phyloP scores from a whole-genome alignment of 2,797 vertebrate genomes.

The Emydoidea blandingii region DNA sequence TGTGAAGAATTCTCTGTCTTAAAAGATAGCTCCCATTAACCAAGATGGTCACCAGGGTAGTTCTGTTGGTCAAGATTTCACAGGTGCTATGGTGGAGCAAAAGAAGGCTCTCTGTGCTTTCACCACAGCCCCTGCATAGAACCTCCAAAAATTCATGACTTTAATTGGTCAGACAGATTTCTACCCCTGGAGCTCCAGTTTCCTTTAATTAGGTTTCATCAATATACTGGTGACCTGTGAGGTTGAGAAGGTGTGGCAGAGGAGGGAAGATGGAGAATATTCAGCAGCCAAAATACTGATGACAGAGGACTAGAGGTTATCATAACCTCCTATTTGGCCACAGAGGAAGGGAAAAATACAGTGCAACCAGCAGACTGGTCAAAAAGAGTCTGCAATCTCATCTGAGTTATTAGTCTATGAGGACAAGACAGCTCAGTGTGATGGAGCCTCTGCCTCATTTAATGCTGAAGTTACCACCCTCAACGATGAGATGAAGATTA shows the following conservation, averaged over 20 bases:
- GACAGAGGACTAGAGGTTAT: neutral
- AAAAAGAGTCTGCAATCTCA: neutral
- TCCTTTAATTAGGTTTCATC: neutral
- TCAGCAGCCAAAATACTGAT: neutral
- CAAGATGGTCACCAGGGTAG: neutral
- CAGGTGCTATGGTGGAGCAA: neutral
- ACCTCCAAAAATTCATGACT: neutral
- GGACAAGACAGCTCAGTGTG: neutral
- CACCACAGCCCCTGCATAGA: neutral
- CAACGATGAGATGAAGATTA: neutral
- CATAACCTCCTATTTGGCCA: neutral
- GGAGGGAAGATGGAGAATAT: neutral
- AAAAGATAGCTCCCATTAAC: neutral
- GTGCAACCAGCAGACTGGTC: neutral
- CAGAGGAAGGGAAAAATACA: neutral
- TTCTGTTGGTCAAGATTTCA: slow-evolving; percentile 16
- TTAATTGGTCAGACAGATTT: neutral
- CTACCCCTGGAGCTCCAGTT: neutral
- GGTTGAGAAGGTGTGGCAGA: neutral
- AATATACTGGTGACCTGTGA: neutral
- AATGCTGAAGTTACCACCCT: neutral
- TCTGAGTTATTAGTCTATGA: neutral
- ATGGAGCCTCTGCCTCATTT: neutral
- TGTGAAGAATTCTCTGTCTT: neutral
- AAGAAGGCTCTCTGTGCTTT: neutral